Evolutionary conservation across 1,140 invertebrate species (phyloP), one percentile per base, ranked within the genome.

Genomic region (Chrysoperla carnea): DNA sequence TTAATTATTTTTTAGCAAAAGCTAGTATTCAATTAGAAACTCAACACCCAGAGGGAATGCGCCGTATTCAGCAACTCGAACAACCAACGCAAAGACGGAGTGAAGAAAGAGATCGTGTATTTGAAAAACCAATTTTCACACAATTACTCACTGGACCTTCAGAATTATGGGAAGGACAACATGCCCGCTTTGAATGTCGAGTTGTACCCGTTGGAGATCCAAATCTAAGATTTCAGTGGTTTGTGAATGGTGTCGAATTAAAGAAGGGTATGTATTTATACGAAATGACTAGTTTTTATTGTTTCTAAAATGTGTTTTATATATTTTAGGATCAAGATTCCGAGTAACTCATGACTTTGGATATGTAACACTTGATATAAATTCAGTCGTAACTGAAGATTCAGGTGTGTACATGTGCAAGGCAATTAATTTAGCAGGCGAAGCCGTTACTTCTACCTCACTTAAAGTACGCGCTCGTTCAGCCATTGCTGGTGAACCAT

Each of bases 131-230:
- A 12, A 87, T 94, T 36, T 95, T 95, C 56, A 93, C 86, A 8
- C 83, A 89, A 58, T 62, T 87, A 40, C 67, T 91, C 2, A 88
- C 79, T 27, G 90, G 87, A 6, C 87, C 86, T n/a, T 75, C 79
- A 1, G 89, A 94, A 60, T 59, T 97, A 6, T 84, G 84, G 73
- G 91, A 96, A 69, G 88, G 89, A 9, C 84, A 96, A 61, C 77
- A 86, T 48, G 91, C 91, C 46, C 91, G 90, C 64, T 97, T 96
- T 60, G 91, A 98, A 65, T 92, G 89, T 46, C 74, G 88, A 37
- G 87, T 98, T n/a, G 81, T 94, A 17, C 91, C 91, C 31, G 85
- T 93, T 45, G 91, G 92, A 6, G 94, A 96, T 66, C 72, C 88
- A 8, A 84, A 76, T 50, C 64, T 95, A 36, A 70, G 78, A 53